Conservation (phyloP, 2,113 vertebrate species). For the Monopterus albus region DNA sequence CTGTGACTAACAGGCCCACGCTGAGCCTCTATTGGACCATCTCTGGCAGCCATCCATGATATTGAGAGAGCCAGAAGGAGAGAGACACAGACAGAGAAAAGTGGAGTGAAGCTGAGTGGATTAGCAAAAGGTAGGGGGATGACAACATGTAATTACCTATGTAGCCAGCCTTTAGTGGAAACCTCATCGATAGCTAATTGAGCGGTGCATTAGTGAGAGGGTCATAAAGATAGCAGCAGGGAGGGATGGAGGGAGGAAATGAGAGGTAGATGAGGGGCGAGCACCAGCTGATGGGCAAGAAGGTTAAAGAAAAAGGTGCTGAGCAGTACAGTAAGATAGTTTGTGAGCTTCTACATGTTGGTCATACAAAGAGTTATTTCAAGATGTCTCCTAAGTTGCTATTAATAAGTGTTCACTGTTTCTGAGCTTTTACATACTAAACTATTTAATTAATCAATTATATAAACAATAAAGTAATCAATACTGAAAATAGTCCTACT, state of each 20-base stretch:
- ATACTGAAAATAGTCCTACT: too few species aligned
- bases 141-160: slow-evolving; percentile 82
- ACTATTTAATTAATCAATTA: too few species aligned
- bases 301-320: slow-evolving; percentile 34
- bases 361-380: too few species aligned
- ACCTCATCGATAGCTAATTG: slow-evolving; percentile 76
- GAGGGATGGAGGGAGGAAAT: slow-evolving; percentile 25
- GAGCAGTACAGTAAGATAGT: too few species aligned
- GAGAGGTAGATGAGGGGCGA: slow-evolving; percentile 60
- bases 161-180: slow-evolving; percentile 75
- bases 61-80: slow-evolving; percentile 49
- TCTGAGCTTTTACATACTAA: too few species aligned
- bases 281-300: slow-evolving; percentile 32
- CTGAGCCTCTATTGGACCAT: slow-evolving; percentile 63
- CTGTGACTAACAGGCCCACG: slow-evolving; percentile 71
- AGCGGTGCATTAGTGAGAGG: slow-evolving; percentile 73
- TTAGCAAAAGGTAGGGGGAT: slow-evolving; percentile 69
- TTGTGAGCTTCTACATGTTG: too few species aligned
- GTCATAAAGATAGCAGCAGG: slow-evolving; percentile 62
- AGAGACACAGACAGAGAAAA: slow-evolving; percentile 34
- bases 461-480: too few species aligned
- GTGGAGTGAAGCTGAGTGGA: slow-evolving; percentile 70
- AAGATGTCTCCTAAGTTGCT: too few species aligned
- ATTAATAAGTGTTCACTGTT: too few species aligned
- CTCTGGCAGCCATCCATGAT: slow-evolving; percentile 70